Percentiles rank a stretch among this genome's conserved stretches.
phyloP scores from a whole-genome alignment of 2,797 vertebrate species.

The Acipenser ruthenus region DNA sequence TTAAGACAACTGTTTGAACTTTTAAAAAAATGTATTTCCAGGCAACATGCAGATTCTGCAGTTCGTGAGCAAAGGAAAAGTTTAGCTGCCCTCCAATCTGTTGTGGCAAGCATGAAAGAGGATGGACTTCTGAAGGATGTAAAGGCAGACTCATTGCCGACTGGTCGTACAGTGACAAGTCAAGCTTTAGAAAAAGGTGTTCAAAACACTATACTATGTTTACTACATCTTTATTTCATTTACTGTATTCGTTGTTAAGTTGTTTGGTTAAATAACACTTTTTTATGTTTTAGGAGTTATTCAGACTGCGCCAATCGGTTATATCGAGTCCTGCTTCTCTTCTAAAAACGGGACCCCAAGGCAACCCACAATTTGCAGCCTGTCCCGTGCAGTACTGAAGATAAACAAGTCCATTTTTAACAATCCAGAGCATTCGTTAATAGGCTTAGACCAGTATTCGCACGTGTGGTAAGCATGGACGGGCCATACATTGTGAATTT shows the following conservation, averaged over 20 bases:
- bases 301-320: conserved; percentile 73
- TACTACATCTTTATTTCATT: not conserved
- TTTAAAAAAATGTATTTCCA: conserved; percentile 19
- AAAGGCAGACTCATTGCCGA: not conserved
- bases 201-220: not conserved
- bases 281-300: conserved; percentile 54
- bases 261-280: not conserved
- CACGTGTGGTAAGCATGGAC: conserved; percentile 69
- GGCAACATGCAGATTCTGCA: conserved; percentile 52
- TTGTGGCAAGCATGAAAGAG: conserved; percentile 31
- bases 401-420: conserved; percentile 70
- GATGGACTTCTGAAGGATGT: conserved; percentile 2
- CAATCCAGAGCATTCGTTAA: conserved; percentile 74
- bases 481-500: not conserved
- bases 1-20: not conserved
- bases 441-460: conserved; percentile 77
- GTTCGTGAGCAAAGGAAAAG: conserved; percentile 57
- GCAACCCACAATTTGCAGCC: conserved; percentile 71
- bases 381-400: conserved; percentile 64
- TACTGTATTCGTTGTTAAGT: not conserved
- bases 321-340: conserved; percentile 72
- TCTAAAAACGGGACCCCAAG: conserved; percentile 49
- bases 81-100: conserved; percentile 42
- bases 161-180: conserved; percentile 7
- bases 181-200: conserved; percentile 53